These are phyloP conservation scores for Sphinx pinastri DNA, from an alignment of 2,888 invertebrate species.

Conservation along the genomic window DNA sequence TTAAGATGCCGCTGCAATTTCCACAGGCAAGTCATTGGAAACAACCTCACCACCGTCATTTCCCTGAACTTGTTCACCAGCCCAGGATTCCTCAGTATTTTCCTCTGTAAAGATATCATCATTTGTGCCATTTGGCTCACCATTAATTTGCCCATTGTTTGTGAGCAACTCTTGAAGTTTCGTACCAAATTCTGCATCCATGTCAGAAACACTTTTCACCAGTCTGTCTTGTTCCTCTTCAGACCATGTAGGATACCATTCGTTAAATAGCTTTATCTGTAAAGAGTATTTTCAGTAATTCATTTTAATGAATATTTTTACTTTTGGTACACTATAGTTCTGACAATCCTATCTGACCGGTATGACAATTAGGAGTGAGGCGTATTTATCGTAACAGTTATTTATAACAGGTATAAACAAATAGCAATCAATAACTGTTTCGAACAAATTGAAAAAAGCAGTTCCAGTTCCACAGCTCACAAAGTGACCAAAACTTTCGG, in stretches of 20 bases:
- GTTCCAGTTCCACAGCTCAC: too few relatives aligned
- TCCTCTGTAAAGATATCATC: constrained; percentile 55
- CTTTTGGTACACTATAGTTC: too few relatives aligned
- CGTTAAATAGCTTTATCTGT: constrained; percentile 91
- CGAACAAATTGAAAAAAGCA: too few relatives aligned
- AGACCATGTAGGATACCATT: constrained; percentile 93
- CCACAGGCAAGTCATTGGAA: constrained; percentile 62
- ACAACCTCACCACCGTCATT: constrained; percentile 44
- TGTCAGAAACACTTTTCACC: constrained; percentile 87
- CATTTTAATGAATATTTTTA: too few relatives aligned
- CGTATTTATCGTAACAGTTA: too few relatives aligned
- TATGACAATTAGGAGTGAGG: too few relatives aligned
- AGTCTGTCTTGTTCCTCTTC: constrained; percentile 88
- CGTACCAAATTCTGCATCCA: constrained; percentile 88
- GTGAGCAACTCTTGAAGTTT: constrained; percentile 84
- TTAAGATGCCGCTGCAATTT: constrained; percentile 75
- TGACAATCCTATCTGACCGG: too few relatives aligned
- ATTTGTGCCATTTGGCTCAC: constrained; percentile 67
- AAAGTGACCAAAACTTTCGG: too few relatives aligned
- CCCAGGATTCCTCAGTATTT: constrained; percentile 47
- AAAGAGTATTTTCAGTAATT: constrained; percentile 36
- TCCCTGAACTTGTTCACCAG: constrained; percentile 38
- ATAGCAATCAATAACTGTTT: too few relatives aligned
- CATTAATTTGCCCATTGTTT: constrained; percentile 64
- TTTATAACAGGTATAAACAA: too few relatives aligned